Base-by-base conservation (phyloP, 2,797 vertebrate genomes). In the Pygocentrus nattereri region DNA sequence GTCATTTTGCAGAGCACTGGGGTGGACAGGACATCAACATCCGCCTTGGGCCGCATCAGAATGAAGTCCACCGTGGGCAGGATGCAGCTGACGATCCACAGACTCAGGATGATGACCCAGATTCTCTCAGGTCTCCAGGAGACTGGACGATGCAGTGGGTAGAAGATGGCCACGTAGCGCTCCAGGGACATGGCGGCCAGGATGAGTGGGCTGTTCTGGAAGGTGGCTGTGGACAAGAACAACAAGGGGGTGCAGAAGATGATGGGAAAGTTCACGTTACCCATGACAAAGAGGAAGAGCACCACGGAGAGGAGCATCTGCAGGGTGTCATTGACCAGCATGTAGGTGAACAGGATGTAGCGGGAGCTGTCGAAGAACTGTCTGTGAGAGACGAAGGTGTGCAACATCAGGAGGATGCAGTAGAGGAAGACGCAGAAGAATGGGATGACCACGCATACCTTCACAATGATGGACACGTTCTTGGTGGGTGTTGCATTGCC, bases 141-240 rank as follows among this genome's bases (percentile, higher is more conserved):
- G 0, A 85, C 30, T 0, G 92, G 92, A 1, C 87, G 68, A 19
- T 86, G 89, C 34, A 96, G 86, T 0, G 95, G 94, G 81, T 93
- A 93, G 77, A 93, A 78, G 61, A 96, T 96, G 76, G 94, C 91
- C 16, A 94, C 85, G 3, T 96, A 95, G 30, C 94, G 93, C 87
- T 95, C 94, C 69, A 96, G 85, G 5, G 93, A 94, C 95, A 96
- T 95, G 27, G 92, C 85, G 0, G 94, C 93, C 75, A 96, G 84
- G 82, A 94, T 94, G 54, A 93, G 83, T 0, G 93, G 93, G 1
- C 93, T 93, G 85, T 94, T 94, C 47, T 89, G 87, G 80, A 92
- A 95, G 5, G 93, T 89, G 44, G 72, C 84, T 0, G 86, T 88
- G 16, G 92, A 89, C 25, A 95, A 3, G 5, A 93, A 88, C 0